Percentiles rank a stretch among this genome's conserved stretches.
phyloP scores from a whole-genome alignment of 2,888 invertebrate species.

The Tetanocera ferruginea region DNA sequence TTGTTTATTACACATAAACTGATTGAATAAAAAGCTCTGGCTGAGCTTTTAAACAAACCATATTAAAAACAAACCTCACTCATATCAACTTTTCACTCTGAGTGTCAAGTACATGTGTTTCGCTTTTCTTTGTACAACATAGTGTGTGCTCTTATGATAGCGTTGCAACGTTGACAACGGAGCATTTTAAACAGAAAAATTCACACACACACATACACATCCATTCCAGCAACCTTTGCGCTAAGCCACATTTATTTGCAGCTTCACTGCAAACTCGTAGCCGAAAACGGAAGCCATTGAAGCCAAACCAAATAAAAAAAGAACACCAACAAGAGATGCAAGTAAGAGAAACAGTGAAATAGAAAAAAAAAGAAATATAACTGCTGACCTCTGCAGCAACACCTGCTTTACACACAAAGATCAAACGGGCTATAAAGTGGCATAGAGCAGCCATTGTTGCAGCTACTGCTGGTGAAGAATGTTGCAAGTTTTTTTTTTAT shows the following conservation, averaged over 20 bases:
- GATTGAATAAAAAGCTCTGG: too few relatives aligned
- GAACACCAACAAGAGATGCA: not conserved
- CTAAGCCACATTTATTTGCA: conserved; percentile 12
- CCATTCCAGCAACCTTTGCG: not conserved
- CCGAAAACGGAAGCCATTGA: not conserved
- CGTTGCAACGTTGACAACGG: not conserved
- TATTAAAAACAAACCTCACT: too few relatives aligned
- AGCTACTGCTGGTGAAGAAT: not conserved
- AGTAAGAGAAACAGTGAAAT: not conserved
- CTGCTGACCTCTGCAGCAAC: conserved; percentile 62
- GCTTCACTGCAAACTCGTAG: not conserved
- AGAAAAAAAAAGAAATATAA: conserved; percentile 58
- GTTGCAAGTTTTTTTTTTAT: not conserved
- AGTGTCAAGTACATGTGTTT: too few relatives aligned
- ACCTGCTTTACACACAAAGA: conserved; percentile 14
- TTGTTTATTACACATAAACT: too few relatives aligned
- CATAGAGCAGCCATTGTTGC: not conserved
- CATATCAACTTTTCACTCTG: too few relatives aligned
- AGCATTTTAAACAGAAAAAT: not conserved
- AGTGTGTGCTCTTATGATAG: not conserved
- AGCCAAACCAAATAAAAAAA: not conserved
- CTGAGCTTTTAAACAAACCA: too few relatives aligned
- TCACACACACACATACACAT: not conserved
- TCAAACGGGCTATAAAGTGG: not conserved
- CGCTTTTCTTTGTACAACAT: too few relatives aligned